A percentile compares a stretch with the other conserved stretches of the same genome.
Conservation (phyloP, 2,113 vertebrate genomes). For the Charadrius vociferus region DNA sequence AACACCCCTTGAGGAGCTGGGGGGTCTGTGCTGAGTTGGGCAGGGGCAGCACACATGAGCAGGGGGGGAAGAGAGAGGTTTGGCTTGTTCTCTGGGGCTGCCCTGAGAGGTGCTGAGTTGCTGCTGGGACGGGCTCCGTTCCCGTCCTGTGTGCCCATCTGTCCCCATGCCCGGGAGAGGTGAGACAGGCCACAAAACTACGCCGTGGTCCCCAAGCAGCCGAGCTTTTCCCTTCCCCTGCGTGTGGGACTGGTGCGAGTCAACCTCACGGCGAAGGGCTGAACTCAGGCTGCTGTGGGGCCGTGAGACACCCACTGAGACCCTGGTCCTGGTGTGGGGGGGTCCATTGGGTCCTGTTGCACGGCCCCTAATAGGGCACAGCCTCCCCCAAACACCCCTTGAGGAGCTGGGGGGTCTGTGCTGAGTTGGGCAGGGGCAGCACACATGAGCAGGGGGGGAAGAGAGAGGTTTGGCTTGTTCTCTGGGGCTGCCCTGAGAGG, state of each 20-base stretch:
- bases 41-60: not conserved
- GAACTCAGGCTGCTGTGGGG: not conserved
- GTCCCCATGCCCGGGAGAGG: not conserved
- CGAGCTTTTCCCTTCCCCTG: not conserved
- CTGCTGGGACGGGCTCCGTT: constrained; percentile 76
- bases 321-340: fast-evolving
- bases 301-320: too few relatives aligned
- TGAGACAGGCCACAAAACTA: not conserved
- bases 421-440: too few relatives aligned
- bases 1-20: too few relatives aligned
- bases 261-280: not conserved
- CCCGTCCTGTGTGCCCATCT: not conserved
- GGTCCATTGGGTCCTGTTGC: not conserved
- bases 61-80: too few relatives aligned
- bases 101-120: too few relatives aligned
- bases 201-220: fast-evolving
- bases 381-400: not conserved
- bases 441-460: not conserved
- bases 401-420: not conserved
- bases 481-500: not conserved
- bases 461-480: not conserved
- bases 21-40: not conserved
- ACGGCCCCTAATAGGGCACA: not conserved
- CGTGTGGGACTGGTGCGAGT: not conserved
- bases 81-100: too few relatives aligned